A percentile compares a stretch with the other conserved stretches of the same genome.
Conservation (phyloP, 2,113 vertebrate genomes). For the Muntiacus muntjak region DNA sequence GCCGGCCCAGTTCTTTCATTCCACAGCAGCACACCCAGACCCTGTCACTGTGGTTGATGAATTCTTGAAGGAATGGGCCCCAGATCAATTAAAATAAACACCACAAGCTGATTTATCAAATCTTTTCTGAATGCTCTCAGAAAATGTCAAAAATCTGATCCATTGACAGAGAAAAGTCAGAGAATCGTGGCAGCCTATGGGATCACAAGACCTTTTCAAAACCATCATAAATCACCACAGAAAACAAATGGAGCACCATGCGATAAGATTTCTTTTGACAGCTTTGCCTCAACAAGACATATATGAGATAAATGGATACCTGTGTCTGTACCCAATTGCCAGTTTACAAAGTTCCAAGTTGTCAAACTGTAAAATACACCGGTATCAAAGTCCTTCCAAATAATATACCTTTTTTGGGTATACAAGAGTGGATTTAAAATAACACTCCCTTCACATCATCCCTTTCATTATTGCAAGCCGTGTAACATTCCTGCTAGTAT, state of each 20-base stretch:
- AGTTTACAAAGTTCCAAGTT: constrained; percentile 87
- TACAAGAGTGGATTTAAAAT: constrained; percentile 71
- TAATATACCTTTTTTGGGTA: constrained; percentile 77
- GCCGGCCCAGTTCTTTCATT: constrained; percentile 77
- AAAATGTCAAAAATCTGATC: constrained; percentile 89
- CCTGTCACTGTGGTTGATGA: constrained; percentile 85
- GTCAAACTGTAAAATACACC: constrained; percentile 83
- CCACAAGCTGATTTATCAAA: constrained; percentile 89
- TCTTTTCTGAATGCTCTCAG: constrained; percentile 87
- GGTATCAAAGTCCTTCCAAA: constrained; percentile 77
- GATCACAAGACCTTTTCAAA: constrained; percentile 94
- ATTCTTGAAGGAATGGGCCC: constrained; percentile 86
- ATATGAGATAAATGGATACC: constrained; percentile 87
- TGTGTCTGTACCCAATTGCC: constrained; percentile 84
- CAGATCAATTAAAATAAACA: constrained; percentile 93
- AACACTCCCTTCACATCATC: background rate
- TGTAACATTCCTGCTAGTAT: constrained; percentile 31
- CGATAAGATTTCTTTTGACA: constrained; percentile 90
- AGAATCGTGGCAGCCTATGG: constrained; percentile 89
- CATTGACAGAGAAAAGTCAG: constrained; percentile 89
- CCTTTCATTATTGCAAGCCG: constrained; percentile 62
- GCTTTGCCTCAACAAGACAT: constrained; percentile 87
- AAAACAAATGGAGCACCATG: constrained; percentile 90
- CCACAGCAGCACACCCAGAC: constrained; percentile 74
- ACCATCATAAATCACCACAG: constrained; percentile 91